Evolutionary conservation across 2,797 vertebrate species (phyloP), one percentile per base, ranked within the genome.

Genomic region (Amphiprion clarkii): DNA sequence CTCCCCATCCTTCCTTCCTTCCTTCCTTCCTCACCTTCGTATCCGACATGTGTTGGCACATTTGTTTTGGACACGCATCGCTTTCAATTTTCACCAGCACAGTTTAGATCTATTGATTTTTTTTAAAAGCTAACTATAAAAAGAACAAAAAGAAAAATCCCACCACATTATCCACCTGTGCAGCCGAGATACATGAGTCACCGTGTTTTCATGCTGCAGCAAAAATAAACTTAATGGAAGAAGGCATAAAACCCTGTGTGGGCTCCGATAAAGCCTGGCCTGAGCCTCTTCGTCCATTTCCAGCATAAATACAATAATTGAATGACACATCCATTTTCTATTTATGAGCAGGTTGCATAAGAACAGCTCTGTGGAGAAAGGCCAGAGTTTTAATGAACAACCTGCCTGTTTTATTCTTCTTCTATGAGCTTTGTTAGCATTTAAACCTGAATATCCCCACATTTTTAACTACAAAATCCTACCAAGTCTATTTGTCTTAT

Each of bases 281-380:
- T 17, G 6, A 49, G 78, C 74, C 51, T 84, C 4, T 80, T 74
- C 53, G 69, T 81, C 82, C 84, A 70, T 81, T 91, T 85, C 65
- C 72, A 88, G 58, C n/a, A 83, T 82, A 74, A 92, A 86, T 73
- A 78, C 79, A 82, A 81, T 88, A 84, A 93, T 78, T 87, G 86
- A 84, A 74, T 88, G 89, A 86, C 85, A 88, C 83, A 86, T 84
- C 64, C 69, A 88, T 79, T 75, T 86, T 88, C 83, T 90, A 88
- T 91, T 90, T 87, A 80, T 86, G 85, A 83, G 67, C 42, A 31
- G 31, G 84, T 91, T 93, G 81, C 81, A 75, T 89, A 92, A 91
- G 81, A 87, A 73, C 29, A 29, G 33, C 64, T 17, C 25, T 40
- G 44, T 17, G 56, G 63, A 48, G 21, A 83, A 76, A 84, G 66